phyloP scores from a whole-genome alignment of 2,113 vertebrate species.

The Benitochromis conjunctus region DNA sequence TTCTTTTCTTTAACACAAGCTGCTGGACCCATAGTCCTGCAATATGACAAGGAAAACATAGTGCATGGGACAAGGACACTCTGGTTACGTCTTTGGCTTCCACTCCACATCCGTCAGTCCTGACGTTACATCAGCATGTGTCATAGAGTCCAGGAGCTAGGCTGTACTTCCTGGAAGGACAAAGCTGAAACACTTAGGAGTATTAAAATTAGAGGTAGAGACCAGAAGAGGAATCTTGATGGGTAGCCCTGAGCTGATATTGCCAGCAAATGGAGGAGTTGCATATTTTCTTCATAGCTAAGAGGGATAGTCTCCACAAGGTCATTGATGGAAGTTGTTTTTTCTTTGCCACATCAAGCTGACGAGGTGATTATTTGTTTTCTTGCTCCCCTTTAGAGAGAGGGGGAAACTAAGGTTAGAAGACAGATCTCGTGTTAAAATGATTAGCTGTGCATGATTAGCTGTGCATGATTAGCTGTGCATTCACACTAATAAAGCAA shows the following conservation, averaged over 20 bases:
- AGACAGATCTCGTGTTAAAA: background rate
- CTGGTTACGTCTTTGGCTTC: constrained; percentile 11
- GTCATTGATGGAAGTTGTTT: constrained; percentile 8
- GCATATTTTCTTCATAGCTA: background rate
- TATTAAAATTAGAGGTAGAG: constrained; percentile 68
- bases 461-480: background rate
- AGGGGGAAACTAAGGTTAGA: background rate
- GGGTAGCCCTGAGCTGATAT: constrained; percentile 28
- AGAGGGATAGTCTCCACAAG: background rate
- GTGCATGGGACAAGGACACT: constrained; percentile 53
- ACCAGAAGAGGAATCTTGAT: constrained; percentile 44
- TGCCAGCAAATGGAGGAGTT: constrained; percentile 24
- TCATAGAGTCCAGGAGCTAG: constrained; percentile 22
- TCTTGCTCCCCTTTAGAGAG: background rate
- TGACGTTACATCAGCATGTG: constrained; percentile 6
- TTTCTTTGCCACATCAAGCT: background rate
- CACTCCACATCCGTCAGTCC: constrained; percentile 17
- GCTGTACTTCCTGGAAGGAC: constrained; percentile 47
- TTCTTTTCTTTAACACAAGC: background rate
- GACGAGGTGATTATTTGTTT: constrained; percentile 21
- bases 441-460: background rate
- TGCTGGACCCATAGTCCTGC: background rate
- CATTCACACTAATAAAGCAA: background rate
- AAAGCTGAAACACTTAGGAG: constrained; percentile 67
- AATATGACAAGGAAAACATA: constrained; percentile 1